Evolutionary conservation across 2,113 vertebrate species (phyloP).

Genomic region (Cololabis saira): DNA sequence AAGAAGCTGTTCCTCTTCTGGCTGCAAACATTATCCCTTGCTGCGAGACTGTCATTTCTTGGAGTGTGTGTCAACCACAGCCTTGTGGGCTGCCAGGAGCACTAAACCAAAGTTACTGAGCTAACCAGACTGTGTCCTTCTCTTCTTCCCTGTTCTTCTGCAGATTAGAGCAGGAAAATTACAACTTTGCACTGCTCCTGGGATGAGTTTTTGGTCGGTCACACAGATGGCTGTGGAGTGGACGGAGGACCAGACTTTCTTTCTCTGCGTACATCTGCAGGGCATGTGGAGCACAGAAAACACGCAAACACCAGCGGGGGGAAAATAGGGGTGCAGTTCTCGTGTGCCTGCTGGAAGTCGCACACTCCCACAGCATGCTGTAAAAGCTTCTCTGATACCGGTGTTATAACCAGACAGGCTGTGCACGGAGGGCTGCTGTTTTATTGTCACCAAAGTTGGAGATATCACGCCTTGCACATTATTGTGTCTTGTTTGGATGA

Average conservation of each 20-base stretch:
- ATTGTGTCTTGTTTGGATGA: slow-evolving; percentile 61
- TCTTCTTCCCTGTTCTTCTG: not conserved
- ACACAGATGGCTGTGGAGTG: slow-evolving; percentile 8
- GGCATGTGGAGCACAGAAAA: slow-evolving; percentile 72
- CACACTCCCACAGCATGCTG: slow-evolving; percentile 64
- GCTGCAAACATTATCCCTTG: slow-evolving; percentile 63
- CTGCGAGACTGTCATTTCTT: slow-evolving; percentile 87
- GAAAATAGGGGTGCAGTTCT: slow-evolving; percentile 70
- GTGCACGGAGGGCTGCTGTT: slow-evolving; percentile 27
- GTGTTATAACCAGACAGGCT: slow-evolving; percentile 64
- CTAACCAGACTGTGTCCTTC: slow-evolving; percentile 64
- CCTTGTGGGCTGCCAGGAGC: slow-evolving; percentile 85
- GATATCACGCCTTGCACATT: slow-evolving; percentile 60
- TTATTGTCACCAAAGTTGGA: slow-evolving; percentile 62
- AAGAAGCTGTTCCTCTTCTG: slow-evolving; percentile 50
- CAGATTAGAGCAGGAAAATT: not conserved
- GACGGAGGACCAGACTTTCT: slow-evolving; percentile 19
- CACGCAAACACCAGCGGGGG: slow-evolving; percentile 59
- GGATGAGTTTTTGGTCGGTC: slow-evolving; percentile 5
- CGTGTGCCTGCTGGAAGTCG: slow-evolving; percentile 68
- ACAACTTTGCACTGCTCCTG: not conserved
- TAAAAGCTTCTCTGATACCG: slow-evolving; percentile 68
- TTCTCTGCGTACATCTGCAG: slow-evolving; percentile 68
- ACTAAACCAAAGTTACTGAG: slow-evolving; percentile 87
- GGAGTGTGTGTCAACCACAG: slow-evolving; percentile 85